phyloP scores from a whole-genome alignment of 2,888 invertebrate genomes.

The Heteromyza rotundicornis region DNA sequence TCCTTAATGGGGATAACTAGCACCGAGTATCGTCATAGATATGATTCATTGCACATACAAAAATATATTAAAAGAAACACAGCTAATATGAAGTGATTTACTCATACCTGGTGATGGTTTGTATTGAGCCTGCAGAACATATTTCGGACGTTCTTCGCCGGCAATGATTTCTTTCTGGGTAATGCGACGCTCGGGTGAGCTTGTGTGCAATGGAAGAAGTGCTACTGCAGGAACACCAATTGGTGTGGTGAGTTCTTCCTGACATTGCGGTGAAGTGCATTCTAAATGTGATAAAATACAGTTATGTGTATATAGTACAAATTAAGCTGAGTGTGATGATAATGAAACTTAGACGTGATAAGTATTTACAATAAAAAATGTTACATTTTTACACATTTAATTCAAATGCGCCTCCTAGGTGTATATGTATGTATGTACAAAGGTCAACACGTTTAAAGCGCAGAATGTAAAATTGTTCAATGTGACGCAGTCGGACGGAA shows the following conservation, averaged over 20 bases:
- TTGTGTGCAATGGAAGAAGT: slow-evolving; percentile 60
- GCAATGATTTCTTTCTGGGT: slow-evolving; percentile 71
- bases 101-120: slow-evolving; percentile 50
- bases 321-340: too few relatives aligned
- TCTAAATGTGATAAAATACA: slow-evolving; percentile 41
- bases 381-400: too few relatives aligned
- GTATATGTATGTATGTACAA: too few relatives aligned
- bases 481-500: too few relatives aligned
- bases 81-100: too few relatives aligned
- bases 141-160: slow-evolving; percentile 70
- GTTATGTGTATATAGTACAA: too few relatives aligned
- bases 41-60: slow-evolving; percentile 17
- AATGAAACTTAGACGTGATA: too few relatives aligned
- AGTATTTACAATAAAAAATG: too few relatives aligned
- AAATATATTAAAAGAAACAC: too few relatives aligned
- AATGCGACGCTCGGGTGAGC: slow-evolving; percentile 62
- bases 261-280: slow-evolving; percentile 57
- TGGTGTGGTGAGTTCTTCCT: slow-evolving; percentile 54
- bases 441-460: background rate
- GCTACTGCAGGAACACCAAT: slow-evolving; percentile 60
- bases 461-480: background rate
- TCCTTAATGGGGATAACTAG: too few relatives aligned
- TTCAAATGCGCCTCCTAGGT: too few relatives aligned
- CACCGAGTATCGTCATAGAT: background rate
- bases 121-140: slow-evolving; percentile 59